A percentile compares a stretch with the other conserved stretches of the same genome.
phyloP scores from a whole-genome alignment of 2,797 vertebrate species.

The Potorous gilbertii region DNA sequence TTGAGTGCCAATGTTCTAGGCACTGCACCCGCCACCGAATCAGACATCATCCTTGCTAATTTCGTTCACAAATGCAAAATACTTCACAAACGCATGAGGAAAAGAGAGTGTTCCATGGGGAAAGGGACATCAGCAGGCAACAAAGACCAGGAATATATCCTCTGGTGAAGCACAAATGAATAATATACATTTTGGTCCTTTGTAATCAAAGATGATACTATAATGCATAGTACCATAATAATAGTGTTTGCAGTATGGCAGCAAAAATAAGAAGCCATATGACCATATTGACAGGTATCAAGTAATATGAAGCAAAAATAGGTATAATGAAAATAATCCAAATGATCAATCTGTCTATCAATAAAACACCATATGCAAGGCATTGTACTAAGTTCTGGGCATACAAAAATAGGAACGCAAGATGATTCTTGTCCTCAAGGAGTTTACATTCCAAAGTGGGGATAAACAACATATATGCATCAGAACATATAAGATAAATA shows the following conservation, averaged over 20 bases:
- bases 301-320: neutral
- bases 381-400: neutral
- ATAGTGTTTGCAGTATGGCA: neutral
- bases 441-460: neutral
- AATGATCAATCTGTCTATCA: neutral
- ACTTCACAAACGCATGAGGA: neutral
- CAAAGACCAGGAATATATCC: neutral
- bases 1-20: constrained; percentile 72
- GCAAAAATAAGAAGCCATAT: neutral
- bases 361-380: neutral
- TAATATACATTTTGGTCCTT: neutral
- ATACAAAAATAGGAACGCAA: neutral
- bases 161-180: neutral
- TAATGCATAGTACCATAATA: neutral
- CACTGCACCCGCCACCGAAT: constrained; percentile 66
- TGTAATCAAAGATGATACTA: neutral
- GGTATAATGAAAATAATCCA: neutral
- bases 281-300: neutral
- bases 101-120: neutral
- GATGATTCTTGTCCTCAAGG: neutral
- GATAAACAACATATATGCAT: neutral
- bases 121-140: neutral
- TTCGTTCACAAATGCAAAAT: constrained; percentile 58
- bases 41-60: constrained; percentile 55
- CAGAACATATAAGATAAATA: neutral